Evolutionary conservation across 1,140 invertebrate species (phyloP).

Genomic region (Drosophila subpulchrella): DNA sequence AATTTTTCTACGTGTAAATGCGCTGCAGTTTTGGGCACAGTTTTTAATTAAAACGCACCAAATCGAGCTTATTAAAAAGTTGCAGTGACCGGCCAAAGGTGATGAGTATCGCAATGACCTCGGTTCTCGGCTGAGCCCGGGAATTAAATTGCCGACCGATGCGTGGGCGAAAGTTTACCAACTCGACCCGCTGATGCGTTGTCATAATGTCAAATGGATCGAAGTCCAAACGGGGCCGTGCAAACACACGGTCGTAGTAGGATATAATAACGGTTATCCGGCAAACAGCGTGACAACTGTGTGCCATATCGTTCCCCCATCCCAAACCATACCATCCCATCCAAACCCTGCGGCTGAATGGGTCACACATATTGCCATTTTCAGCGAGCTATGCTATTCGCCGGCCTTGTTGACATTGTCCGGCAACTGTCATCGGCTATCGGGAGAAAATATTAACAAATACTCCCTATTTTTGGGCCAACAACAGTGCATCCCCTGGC

Average conservation of each 20-base stretch:
- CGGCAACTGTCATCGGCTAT: constrained; percentile 50
- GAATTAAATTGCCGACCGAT: constrained; percentile 54
- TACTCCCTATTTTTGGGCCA: constrained; percentile 35
- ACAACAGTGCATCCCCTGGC: constrained; percentile 12
- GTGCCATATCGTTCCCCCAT: constrained; percentile 13
- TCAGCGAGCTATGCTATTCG: constrained; percentile 52
- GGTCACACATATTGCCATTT: constrained; percentile 43
- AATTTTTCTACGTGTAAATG: neutral
- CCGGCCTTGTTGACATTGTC: constrained; percentile 65
- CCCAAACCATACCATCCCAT: no score
- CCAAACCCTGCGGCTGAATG: constrained; percentile 7
- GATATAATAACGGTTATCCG: constrained; percentile 75
- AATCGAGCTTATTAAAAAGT: constrained; percentile 75
- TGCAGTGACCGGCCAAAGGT: constrained; percentile 40
- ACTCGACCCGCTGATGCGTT: constrained; percentile 45
- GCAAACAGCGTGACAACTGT: constrained; percentile 56
- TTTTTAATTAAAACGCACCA: constrained; percentile 72
- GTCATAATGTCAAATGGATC: constrained; percentile 75
- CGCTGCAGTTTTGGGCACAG: constrained; percentile 9
- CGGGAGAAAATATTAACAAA: constrained; percentile 69
- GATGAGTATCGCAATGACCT: constrained; percentile 2
- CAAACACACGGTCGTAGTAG: constrained; percentile 30
- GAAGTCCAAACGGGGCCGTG: constrained; percentile 22
- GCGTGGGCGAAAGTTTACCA: constrained; percentile 39
- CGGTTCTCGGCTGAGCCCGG: constrained; percentile 9